A percentile compares a stretch with the other conserved stretches of the same genome.
These are phyloP conservation scores for Drosophila melanogaster DNA, from an alignment of 1,140 invertebrate species.

Conservation along the genomic window Release_6_plus_ISO1_MT NC_004354.4:14602501-14603000, in stretches of 20 bases:
- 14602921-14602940: too few relatives aligned
- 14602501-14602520: slow-evolving; percentile 85
- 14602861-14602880: background rate
- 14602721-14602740: background rate
- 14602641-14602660: slow-evolving; percentile 24
- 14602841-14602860: background rate
- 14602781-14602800: background rate
- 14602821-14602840: background rate
- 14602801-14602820: background rate
- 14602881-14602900: too few relatives aligned
- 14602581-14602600: slow-evolving; percentile 71
- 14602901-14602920: too few relatives aligned
- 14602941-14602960: too few relatives aligned
- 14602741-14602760: background rate
- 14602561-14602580: slow-evolving; percentile 83
- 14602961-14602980: too few relatives aligned
- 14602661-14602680: background rate
- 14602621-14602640: slow-evolving; percentile 16
- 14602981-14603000: too few relatives aligned
- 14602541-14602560: slow-evolving; percentile 85
- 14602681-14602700: too few relatives aligned
- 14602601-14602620: slow-evolving; percentile 58
- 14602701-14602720: background rate
- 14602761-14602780: background rate
- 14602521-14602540: slow-evolving; percentile 84